phyloP scores from a whole-genome alignment of 1,140 invertebrate species.

The Heliconius congener region DNA sequence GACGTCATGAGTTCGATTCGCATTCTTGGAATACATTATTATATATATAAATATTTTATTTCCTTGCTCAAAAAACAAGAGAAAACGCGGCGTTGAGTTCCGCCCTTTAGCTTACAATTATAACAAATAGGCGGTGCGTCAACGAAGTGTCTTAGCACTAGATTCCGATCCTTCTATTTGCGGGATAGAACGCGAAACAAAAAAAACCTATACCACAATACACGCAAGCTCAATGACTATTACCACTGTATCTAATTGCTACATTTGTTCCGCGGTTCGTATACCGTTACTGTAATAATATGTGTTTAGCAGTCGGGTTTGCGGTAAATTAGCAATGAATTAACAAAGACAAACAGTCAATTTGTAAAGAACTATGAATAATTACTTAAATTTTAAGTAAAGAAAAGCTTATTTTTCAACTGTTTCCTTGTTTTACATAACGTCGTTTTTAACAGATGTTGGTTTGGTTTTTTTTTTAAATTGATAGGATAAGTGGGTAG shows the following conservation, averaged over 20 bases:
- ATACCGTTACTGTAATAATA: slow-evolving; percentile 9
- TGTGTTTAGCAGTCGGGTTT: not conserved
- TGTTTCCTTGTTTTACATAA: not conserved
- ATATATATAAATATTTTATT: not conserved
- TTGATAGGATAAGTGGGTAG: too few species aligned
- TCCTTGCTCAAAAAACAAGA: not conserved
- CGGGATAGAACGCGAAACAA: not conserved
- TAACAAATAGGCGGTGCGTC: not conserved
- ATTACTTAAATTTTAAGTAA: not conserved
- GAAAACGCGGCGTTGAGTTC: not conserved
- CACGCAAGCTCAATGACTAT: not conserved
- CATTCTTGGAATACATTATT: too few species aligned
- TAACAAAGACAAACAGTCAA: not conserved
- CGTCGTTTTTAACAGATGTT: too few species aligned
- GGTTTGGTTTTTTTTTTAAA: too few species aligned
- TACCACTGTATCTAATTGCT: not conserved
- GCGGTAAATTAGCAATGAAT: not conserved
- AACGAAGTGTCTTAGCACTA: too few species aligned
- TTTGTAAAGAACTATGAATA: not conserved
- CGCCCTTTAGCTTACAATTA: not conserved
- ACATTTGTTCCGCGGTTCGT: slow-evolving; percentile 2
- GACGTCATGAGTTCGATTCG: not conserved
- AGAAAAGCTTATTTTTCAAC: not conserved
- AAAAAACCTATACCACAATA: not conserved
- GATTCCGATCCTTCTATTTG: not conserved